Evolutionary conservation across 2,888 invertebrate species (phyloP), one percentile per base, ranked within the genome.

Genomic region (Drosophila quinaria): DNA sequence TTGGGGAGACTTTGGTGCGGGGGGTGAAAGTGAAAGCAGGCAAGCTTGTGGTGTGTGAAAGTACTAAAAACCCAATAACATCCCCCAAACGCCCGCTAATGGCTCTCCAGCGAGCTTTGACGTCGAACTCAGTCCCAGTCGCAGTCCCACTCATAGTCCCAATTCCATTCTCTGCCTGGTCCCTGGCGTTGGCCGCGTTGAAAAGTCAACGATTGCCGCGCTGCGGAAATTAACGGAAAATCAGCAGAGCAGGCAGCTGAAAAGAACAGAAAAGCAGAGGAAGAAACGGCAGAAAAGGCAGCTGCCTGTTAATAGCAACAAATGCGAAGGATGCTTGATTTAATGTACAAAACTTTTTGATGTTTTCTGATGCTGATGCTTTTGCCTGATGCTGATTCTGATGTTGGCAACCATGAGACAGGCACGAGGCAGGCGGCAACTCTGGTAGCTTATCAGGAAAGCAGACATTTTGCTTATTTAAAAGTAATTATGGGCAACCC

Each of bases 171-270:
- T 19, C 19, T 35, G 42, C 19, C 29, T 37, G 49, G 50, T 73
- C 67, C 67, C 71, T 31, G 67, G 39, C 22, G 50, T 51, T 63
- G 63, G 69, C 49, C 46, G 64, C 80, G 83, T 83, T 87, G 87
- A 87, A 83, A 86, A 87, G 86, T 87, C 86, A 87, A 87, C 86
- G 86, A 87, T 85, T 87, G 86, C 81, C 86, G 86, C 86, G 87
- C 77, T 87, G 86, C 86, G 86, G 86, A 87, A 87, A 87, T 87
- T 87, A 87, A 87, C 87, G 87, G 80, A 87, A 87, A 87, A 87
- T 83, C 87, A 85, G 83, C 71, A 70, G 74, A 79, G 71, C 68
- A 70, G 70, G 76, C 68, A 39, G 22, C 9, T 25, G 35, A 9
- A 10, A 35, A 25, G 51, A 22, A 33, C 25, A 25, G 25, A 25